phyloP scores from a whole-genome alignment of 2,888 invertebrate genomes.

The Leptinotarsa peninsularis region DNA sequence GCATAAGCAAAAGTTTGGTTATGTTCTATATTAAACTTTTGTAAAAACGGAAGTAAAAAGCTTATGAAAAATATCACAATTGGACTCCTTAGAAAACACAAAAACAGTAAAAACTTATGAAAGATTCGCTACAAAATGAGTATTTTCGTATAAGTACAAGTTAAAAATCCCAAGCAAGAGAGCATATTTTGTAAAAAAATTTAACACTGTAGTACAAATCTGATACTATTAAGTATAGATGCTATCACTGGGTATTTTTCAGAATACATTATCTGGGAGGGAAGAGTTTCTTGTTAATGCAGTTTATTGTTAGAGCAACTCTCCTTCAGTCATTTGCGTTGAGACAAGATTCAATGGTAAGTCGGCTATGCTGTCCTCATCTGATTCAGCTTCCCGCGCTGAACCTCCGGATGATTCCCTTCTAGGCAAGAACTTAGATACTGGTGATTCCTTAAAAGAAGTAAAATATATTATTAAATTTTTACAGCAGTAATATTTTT shows the following conservation, averaged over 20 bases:
- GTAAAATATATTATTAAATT: neutral
- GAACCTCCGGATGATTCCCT: constrained; percentile 59
- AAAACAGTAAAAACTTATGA: constrained; percentile 40
- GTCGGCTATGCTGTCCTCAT: constrained; percentile 71
- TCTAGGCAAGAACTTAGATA: constrained; percentile 63
- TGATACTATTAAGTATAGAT: constrained; percentile 51
- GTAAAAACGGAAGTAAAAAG: constrained; percentile 51
- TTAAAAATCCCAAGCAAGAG: constrained; percentile 45
- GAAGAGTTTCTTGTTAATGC: constrained; percentile 18
- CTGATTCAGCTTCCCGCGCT: constrained; percentile 62
- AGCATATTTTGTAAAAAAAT: constrained; percentile 23
- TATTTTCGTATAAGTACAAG: constrained; percentile 54
- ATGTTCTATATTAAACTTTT: constrained; percentile 52
- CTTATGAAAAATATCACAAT: constrained; percentile 60
- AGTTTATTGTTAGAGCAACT: constrained; percentile 57
- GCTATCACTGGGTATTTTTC: constrained; percentile 51
- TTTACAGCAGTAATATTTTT: too few relatives aligned
- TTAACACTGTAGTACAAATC: constrained; percentile 42
- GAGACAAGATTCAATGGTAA: constrained; percentile 79
- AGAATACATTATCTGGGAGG: constrained; percentile 15
- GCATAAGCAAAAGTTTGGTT: constrained; percentile 61
- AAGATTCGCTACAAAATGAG: constrained; percentile 48
- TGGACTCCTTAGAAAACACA: constrained; percentile 40
- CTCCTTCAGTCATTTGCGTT: constrained; percentile 75
- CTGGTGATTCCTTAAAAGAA: constrained; percentile 60